phyloP scores from a whole-genome alignment of 2,888 invertebrate genomes.

The Pollenia angustigena region DNA sequence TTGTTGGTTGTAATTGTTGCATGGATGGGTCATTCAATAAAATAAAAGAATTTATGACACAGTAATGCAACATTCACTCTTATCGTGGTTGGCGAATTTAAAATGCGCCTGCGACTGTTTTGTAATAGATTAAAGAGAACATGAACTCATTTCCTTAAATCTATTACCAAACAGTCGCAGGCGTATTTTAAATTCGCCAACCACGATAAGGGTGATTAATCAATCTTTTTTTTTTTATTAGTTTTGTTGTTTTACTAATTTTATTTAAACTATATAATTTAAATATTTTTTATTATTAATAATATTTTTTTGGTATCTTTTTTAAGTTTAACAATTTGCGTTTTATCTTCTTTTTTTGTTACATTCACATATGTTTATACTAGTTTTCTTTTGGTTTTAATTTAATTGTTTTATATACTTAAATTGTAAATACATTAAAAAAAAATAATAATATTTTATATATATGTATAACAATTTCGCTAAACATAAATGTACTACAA shows the following conservation, averaged over 20 bases:
- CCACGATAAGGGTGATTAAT: too few species aligned
- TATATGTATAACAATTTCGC: conserved; percentile 70
- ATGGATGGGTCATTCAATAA: conserved; percentile 28
- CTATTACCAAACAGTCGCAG: too few species aligned
- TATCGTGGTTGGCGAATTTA: too few species aligned
- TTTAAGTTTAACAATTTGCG: conserved; percentile 61
- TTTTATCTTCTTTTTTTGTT: conserved; percentile 54
- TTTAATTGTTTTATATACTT: conserved; percentile 51
- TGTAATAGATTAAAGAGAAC: too few species aligned
- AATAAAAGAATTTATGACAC: conserved; percentile 43
- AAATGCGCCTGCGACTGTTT: too few species aligned
- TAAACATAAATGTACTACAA: conserved; percentile 64
- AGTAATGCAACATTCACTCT: conserved; percentile 55
- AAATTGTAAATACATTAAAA: conserved; percentile 68
- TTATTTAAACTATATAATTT: conserved; percentile 45
- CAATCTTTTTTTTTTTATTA: conserved; percentile 20
- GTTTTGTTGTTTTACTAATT: conserved; percentile 40
- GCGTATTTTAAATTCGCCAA: too few species aligned
- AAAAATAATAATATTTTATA: conserved; percentile 59
- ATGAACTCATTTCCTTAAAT: too few species aligned
- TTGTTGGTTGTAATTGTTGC: conserved; percentile 35
- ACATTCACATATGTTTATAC: conserved; percentile 48
- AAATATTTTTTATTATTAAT: conserved; percentile 36
- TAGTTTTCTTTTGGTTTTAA: conserved; percentile 24
- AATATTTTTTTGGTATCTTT: conserved; percentile 44